phyloP scores from a whole-genome alignment of 2,888 invertebrate species.

The Rhamphomyia laevipes region DNA sequence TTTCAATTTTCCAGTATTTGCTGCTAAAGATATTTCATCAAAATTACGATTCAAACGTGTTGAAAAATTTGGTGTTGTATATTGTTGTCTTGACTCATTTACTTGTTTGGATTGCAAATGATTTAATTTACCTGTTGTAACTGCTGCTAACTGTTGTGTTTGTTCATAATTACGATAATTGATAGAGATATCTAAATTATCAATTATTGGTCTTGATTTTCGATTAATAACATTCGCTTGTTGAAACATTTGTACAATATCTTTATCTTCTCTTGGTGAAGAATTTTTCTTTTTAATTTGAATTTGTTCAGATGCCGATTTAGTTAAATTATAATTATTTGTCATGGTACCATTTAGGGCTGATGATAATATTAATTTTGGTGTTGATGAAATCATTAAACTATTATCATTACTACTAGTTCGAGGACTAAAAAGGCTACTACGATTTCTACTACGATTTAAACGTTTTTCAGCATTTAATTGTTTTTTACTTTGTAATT shows the following conservation, averaged over 20 bases:
- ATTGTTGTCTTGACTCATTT: conserved; percentile 16
- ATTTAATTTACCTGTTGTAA: background rate
- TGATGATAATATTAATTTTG: conserved; percentile 17
- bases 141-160: background rate
- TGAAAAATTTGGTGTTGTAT: conserved; percentile 43
- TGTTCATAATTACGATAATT: background rate
- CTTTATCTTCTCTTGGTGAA: conserved; percentile 18
- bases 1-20: conserved; percentile 45
- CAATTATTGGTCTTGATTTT: conserved; percentile 34
- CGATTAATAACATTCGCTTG: conserved; percentile 14
- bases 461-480: conserved; percentile 48
- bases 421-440: background rate
- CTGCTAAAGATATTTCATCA: conserved; percentile 18
- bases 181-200: conserved; percentile 22
- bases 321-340: conserved; percentile 13
- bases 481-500: conserved; percentile 56
- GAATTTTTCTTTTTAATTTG: conserved; percentile 21
- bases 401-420: background rate
- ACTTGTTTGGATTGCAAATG: background rate
- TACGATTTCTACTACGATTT: conserved; percentile 46
- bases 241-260: conserved; percentile 21
- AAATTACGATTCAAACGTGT: conserved; percentile 32
- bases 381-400: conserved; percentile 5
- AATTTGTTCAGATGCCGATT: conserved; percentile 11
- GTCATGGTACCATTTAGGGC: conserved; percentile 8